Base-by-base conservation (phyloP, 2,888 invertebrate genomes). In the Trachelus stipa region DNA sequence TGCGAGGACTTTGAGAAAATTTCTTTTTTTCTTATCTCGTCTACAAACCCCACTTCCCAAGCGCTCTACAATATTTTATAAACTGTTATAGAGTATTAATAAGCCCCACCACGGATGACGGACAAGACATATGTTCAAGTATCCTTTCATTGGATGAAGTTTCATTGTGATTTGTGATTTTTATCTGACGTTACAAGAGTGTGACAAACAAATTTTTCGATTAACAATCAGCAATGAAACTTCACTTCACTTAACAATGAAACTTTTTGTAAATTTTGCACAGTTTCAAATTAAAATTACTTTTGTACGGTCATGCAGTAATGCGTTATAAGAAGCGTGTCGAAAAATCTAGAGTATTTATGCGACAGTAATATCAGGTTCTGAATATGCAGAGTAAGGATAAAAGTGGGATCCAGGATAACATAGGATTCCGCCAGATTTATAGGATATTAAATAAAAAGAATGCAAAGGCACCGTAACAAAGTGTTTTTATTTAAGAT, bases 401-500 rank as follows among this genome's bases (percentile, higher is more conserved):
- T 69, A 68, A 73, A 68, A 73, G 35, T 71, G 34, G 79, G 73
- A 76, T 80, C 80, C 81, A 76, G 23, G 37, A 76, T 76, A 33
- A 73, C 76, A 79, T 34, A 73, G 75, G 79, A 78, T 79, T 74
- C 75, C 74, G 88, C 90, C 90, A 90, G 90, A 90, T 90, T 89
- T 90, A 90, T 90, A 90, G 89, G 88, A 89, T 80, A 80, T 87
- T 86, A 85, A 81, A 87, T 85, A 84, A 86, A 79, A 82, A 81
- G 68, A 78, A 79, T 79, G 23, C 82, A 85, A 83, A 74, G 77
- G 75, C 80, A 79, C 83, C 78, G 75, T 80, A 82, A 86, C 86
- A 85, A 86, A 81, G 79, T 77, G 37, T 82, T 85, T 86, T 90
- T 90, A 90, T 90, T 90, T 83, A 88, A 87, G 76, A 89, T 90